phyloP scores from a whole-genome alignment of 2,888 invertebrate genomes.

The Scaptomyza reducta region DNA sequence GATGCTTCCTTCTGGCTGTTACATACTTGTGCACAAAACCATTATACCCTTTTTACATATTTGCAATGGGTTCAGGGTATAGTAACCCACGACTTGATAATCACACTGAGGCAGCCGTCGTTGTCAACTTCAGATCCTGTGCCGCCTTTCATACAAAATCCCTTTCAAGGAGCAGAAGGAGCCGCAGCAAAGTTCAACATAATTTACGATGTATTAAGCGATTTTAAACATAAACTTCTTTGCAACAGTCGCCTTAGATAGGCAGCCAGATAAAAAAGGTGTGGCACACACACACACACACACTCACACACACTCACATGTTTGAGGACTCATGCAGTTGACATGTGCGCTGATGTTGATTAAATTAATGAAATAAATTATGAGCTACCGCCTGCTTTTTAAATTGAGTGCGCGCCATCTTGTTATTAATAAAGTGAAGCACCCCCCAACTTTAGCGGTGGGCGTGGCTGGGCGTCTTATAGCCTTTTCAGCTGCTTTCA shows the following conservation, averaged over 20 bases:
- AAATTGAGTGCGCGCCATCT: constrained; percentile 78
- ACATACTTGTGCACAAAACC: too few species aligned
- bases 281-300: constrained; percentile 41
- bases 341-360: constrained; percentile 78
- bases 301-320: not conserved
- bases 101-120: constrained; percentile 33
- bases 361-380: constrained; percentile 80
- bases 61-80: too few species aligned
- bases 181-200: constrained; percentile 51
- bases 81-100: constrained; percentile 50
- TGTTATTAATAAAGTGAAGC: constrained; percentile 75
- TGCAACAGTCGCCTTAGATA: constrained; percentile 40
- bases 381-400: constrained; percentile 59
- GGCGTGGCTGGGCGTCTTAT: constrained; percentile 12
- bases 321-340: constrained; percentile 64
- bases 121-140: constrained; percentile 48
- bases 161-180: constrained; percentile 4
- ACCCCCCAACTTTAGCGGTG: not conserved
- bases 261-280: constrained; percentile 55
- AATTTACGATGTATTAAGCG: constrained; percentile 79
- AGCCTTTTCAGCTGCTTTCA: constrained; percentile 31
- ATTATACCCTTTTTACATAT: too few species aligned
- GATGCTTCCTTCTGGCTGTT: too few species aligned
- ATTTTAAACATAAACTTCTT: constrained; percentile 70
- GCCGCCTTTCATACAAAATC: constrained; percentile 3